Percentiles rank a stretch among this genome's conserved stretches.
These are phyloP conservation scores for Catocala sponsa DNA, from an alignment of 2,888 invertebrate species.

Conservation along the genomic window DNA sequence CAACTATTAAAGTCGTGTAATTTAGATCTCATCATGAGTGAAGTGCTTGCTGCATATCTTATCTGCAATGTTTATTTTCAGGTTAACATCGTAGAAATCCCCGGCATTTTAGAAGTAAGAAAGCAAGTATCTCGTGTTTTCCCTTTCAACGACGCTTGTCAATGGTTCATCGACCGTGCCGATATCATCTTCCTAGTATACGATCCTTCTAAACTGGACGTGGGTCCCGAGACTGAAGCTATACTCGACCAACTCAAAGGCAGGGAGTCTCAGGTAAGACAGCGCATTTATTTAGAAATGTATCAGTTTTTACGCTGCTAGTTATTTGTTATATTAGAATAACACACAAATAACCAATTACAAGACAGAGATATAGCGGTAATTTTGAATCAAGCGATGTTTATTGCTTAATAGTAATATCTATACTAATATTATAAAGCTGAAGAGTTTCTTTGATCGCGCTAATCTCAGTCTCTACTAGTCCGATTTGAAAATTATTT, in stretches of 20 bases:
- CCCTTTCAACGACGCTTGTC: constrained; percentile 98
- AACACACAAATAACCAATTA: no score
- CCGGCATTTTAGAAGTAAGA: constrained; percentile 97
- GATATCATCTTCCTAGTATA: constrained; percentile 98
- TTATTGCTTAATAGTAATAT: no score
- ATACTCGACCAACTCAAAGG: constrained; percentile 98
- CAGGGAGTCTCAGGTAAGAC: constrained; percentile 93
- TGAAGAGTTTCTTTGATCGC: no score
- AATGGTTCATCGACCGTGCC: constrained; percentile 98
- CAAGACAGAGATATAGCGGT: no score
- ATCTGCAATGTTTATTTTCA: constrained; percentile 67
- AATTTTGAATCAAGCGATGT: no score
- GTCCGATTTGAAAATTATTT: no score
- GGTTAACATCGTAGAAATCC: constrained; percentile 98
- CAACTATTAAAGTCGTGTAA: no score
- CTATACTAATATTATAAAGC: no score
- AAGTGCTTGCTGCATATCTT: constrained; percentile 1
- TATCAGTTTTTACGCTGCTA: no score
- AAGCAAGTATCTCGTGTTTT: constrained; percentile 97
- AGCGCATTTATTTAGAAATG: constrained; percentile 17
- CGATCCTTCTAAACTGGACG: constrained; percentile 98
- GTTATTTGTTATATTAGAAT: no score
- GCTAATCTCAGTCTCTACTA: no score
- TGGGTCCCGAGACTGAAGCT: constrained; percentile 97
- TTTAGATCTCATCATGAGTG: no score